Conservation (phyloP, 1,140 invertebrate genomes). For the Tetragnatha versicolor region DNA sequence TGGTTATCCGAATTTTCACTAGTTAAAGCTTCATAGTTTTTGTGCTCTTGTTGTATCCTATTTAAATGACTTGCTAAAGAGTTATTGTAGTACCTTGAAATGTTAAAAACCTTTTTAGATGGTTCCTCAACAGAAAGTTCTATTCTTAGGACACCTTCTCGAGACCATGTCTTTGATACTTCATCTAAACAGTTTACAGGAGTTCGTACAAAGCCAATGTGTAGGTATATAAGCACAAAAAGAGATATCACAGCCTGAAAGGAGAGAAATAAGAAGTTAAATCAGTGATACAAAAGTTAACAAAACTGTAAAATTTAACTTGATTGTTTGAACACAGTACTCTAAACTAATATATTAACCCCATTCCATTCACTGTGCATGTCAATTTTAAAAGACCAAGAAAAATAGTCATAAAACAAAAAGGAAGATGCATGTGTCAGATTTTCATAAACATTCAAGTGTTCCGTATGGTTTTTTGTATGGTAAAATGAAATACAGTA, state of each 20-base stretch:
- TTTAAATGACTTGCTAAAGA: background rate
- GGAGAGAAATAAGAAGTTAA: background rate
- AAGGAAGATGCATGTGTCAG: no score
- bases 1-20: conserved; percentile 41
- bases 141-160: conserved; percentile 94
- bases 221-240: conserved; percentile 92
- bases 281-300: no score
- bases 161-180: conserved; percentile 89
- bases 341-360: no score
- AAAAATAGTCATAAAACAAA: no score
- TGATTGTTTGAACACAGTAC: no score
- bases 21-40: background rate
- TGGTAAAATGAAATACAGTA: no score
- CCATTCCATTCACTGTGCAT: no score
- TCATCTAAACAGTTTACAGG: conserved; percentile 93
- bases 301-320: no score
- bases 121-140: conserved; percentile 77
- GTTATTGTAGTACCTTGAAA: conserved; percentile 27
- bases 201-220: conserved; percentile 89
- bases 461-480: no score
- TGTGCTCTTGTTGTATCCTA: background rate
- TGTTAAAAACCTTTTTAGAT: background rate
- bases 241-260: conserved; percentile 71
- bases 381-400: no score
- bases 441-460: no score